Evolutionary conservation across 2,797 vertebrate species (phyloP).

Genomic region (Neopelma chrysocephalum): DNA sequence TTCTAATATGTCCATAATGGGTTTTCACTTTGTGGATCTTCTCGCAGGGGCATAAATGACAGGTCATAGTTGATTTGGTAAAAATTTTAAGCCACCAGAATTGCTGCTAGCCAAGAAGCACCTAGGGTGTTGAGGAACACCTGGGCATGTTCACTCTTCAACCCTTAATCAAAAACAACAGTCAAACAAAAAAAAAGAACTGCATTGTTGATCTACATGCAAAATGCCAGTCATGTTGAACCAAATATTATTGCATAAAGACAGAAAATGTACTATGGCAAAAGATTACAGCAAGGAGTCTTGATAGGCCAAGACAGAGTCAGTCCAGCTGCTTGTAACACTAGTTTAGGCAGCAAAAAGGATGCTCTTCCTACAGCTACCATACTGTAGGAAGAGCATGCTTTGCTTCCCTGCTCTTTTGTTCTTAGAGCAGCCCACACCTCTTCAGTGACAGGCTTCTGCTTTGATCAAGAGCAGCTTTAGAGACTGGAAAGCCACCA

Average conservation of each 20-base stretch:
- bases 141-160: not conserved
- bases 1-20: not conserved
- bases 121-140: not conserved
- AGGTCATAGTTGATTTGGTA: not conserved
- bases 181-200: not conserved
- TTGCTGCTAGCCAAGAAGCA: not conserved
- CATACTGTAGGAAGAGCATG: not conserved
- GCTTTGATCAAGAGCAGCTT: not conserved
- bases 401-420: not conserved
- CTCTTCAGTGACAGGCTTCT: rapidly evolving
- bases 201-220: not conserved
- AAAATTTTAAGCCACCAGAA: not conserved
- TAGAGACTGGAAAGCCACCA: not conserved
- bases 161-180: not conserved
- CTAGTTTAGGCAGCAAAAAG: not conserved
- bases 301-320: not conserved
- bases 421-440: not conserved
- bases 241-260: not conserved
- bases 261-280: not conserved
- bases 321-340: not conserved
- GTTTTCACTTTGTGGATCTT: not conserved
- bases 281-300: not conserved
- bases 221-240: not conserved
- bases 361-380: not conserved
- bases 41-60: not conserved